Evolutionary conservation across 2,797 vertebrate species (phyloP).

Genomic region (Pangasius sanitwongsei): DNA sequence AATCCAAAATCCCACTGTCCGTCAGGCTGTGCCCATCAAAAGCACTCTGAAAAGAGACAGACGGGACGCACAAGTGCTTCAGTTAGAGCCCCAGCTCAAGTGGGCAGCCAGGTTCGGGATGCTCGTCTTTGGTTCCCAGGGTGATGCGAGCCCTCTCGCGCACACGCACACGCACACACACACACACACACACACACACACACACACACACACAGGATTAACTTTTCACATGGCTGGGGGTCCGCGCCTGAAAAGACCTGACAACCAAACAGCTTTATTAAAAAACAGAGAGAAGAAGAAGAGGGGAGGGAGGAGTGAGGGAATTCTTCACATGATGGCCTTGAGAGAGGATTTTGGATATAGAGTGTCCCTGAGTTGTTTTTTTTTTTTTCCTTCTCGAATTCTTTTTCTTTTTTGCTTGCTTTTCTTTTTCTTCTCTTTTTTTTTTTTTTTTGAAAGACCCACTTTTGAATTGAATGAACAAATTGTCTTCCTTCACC

Average conservation of each 20-base stretch:
- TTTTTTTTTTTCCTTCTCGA: constrained; percentile 19
- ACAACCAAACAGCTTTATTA: constrained; percentile 88
- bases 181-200: constrained; percentile 51
- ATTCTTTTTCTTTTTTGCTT: constrained; percentile 5
- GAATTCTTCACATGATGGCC: constrained; percentile 82
- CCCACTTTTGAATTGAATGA: constrained; percentile 77
- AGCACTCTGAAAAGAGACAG: constrained; percentile 65
- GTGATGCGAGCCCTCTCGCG: constrained; percentile 77
- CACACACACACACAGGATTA: constrained; percentile 74
- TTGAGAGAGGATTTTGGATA: constrained; percentile 83
- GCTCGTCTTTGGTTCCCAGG: constrained; percentile 78
- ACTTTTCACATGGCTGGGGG: constrained; percentile 89
- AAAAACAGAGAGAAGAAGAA: constrained; percentile 77
- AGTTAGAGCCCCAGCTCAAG: constrained; percentile 57
- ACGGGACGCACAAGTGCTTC: constrained; percentile 58
- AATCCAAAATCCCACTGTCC: constrained; percentile 72
- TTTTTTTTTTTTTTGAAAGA: constrained; percentile 63
- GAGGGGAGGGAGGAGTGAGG: constrained; percentile 45
- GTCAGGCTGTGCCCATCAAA: constrained; percentile 71
- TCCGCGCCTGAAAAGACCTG: constrained; percentile 83
- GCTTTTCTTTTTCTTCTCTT: constrained; percentile 29
- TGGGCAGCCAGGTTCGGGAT: constrained; percentile 52
- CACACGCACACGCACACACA: constrained; percentile 49
- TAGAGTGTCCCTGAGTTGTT: constrained; percentile 73
- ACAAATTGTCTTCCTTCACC: constrained; percentile 77